These are phyloP conservation scores for Caenorhabditis elegans DNA, from an alignment of 1,140 invertebrate genomes.

Conservation along the genomic window WBcel235 BX284605.5:2252001-2252500, in stretches of 20 bases:
- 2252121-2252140: conserved; percentile 85
- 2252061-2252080: conserved; percentile 74
- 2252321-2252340: conserved; percentile 84
- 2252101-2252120: conserved; percentile 79
- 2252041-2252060: conserved; percentile 38
- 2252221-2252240: conserved; percentile 81
- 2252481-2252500: background rate
- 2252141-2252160: conserved; percentile 67
- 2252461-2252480: background rate
- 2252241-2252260: conserved; percentile 75
- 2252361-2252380: conserved; percentile 76
- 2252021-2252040: conserved; percentile 41
- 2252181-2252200: background rate
- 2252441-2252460: background rate
- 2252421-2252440: background rate
- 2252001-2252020: conserved; percentile 51
- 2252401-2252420: background rate
- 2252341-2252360: conserved; percentile 84
- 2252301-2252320: conserved; percentile 85
- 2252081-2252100: conserved; percentile 70
- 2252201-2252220: conserved; percentile 78
- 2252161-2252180: background rate
- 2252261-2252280: conserved; percentile 77
- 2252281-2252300: conserved; percentile 83
- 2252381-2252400: too few species aligned